A percentile compares a stretch with the other conserved stretches of the same genome.
phyloP scores from a whole-genome alignment of 2,797 vertebrate species.

The Sebastes matsubarae region DNA sequence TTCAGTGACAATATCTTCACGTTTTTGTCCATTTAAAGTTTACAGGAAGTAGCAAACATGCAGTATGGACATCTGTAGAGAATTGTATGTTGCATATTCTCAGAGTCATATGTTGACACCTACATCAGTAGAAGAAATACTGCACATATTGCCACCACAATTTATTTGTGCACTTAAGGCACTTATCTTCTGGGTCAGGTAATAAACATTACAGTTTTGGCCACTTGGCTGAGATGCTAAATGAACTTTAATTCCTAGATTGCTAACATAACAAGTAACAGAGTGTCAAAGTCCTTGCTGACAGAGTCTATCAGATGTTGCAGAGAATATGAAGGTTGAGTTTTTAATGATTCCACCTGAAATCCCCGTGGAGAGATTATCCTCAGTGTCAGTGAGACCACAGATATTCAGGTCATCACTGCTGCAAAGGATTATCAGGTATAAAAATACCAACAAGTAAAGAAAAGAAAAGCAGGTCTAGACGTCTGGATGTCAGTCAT shows the following conservation, averaged over 20 bases:
- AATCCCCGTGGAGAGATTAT: neutral
- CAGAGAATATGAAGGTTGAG: neutral
- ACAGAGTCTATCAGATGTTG: neutral
- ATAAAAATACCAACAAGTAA: neutral
- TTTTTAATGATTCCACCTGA: neutral
- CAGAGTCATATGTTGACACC: neutral
- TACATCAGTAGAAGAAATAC: neutral
- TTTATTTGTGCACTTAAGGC: neutral
- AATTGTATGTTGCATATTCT: neutral
- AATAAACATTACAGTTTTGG: neutral
- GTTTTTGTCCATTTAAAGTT: neutral
- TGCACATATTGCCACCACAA: neutral
- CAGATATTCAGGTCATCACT: neutral
- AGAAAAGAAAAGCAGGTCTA: neutral
- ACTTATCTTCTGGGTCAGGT: neutral
- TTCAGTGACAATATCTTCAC: neutral
- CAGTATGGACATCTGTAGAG: neutral
- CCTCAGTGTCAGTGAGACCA: neutral
- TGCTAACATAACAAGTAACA: neutral
- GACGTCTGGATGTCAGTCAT: neutral
- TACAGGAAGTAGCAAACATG: neutral
- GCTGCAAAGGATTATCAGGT: neutral
- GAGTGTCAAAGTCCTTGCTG: neutral
- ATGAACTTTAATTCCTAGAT: neutral
- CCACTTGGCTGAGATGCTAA: neutral